Evolutionary conservation across 2,113 vertebrate species (phyloP).

Genomic region (Ceratotherium simum): DNA sequence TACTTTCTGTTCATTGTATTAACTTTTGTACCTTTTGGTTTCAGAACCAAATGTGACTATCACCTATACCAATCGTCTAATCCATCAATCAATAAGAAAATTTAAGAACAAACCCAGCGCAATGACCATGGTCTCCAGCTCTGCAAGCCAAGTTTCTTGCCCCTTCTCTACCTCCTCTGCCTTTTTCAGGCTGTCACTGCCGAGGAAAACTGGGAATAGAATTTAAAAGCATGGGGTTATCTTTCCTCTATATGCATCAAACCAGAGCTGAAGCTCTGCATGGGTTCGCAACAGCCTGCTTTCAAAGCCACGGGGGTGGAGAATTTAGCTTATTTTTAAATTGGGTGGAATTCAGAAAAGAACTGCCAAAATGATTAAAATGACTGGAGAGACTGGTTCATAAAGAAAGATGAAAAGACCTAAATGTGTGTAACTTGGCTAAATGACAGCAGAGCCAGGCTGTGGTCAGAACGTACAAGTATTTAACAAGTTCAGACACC

Average conservation of each 20-base stretch:
- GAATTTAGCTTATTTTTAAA: constrained; percentile 69
- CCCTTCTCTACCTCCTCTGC: not conserved
- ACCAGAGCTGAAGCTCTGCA: not conserved
- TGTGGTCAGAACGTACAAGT: constrained; percentile 1
- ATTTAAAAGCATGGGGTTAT: not conserved
- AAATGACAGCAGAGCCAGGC: constrained; percentile 27
- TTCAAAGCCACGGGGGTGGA: constrained; percentile 61
- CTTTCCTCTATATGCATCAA: not conserved
- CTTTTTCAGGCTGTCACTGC: not conserved
- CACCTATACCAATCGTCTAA: not conserved
- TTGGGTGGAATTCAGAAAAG: constrained; percentile 69
- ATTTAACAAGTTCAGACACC: constrained; percentile 28
- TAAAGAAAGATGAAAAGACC: constrained; percentile 69
- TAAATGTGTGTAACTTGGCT: constrained; percentile 66
- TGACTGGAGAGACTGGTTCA: constrained; percentile 55
- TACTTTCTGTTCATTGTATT: not conserved
- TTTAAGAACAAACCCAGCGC: not conserved
- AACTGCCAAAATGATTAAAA: constrained; percentile 74
- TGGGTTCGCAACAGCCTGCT: constrained; percentile 39
- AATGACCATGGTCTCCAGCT: not conserved
- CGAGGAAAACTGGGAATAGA: not conserved
- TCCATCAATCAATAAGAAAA: not conserved
- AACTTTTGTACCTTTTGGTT: not conserved
- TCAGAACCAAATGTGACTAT: not conserved
- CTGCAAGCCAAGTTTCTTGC: not conserved